These are phyloP conservation scores for Choristoneura fumiferana DNA, from an alignment of 1,140 invertebrate genomes.

Conservation along the genomic window DNA sequence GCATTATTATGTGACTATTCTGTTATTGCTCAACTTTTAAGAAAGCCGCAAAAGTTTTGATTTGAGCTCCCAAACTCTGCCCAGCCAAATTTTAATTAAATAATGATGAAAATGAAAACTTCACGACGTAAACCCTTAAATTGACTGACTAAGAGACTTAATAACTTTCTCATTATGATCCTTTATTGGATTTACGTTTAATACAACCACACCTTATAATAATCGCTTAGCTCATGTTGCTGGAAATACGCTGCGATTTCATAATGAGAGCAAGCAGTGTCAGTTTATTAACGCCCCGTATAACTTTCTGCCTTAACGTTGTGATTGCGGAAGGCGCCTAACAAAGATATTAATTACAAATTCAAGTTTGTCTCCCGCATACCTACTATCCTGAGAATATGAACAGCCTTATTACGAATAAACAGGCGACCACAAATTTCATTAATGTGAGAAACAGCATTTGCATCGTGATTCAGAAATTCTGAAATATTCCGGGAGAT, in stretches of 20 bases:
- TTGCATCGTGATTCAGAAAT: constrained; percentile 6
- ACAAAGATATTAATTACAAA: constrained; percentile 5
- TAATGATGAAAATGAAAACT: constrained; percentile 13
- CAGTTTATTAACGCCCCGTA: no score
- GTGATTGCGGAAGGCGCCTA: background rate
- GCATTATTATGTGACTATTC: no score
- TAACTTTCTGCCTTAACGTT: no score
- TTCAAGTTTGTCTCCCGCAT: background rate
- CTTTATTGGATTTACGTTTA: background rate
- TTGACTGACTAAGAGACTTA: background rate
- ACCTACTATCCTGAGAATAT: background rate
- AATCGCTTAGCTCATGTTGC: no score
- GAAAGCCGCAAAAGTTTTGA: background rate
- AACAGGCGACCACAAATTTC: constrained; percentile 12
- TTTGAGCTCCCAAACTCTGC: background rate
- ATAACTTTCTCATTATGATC: background rate
- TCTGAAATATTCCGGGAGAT: constrained; percentile 3
- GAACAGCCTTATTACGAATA: constrained; percentile 15
- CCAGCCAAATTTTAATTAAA: background rate
- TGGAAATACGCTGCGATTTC: no score
- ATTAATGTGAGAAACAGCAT: constrained; percentile 9
- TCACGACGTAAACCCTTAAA: background rate
- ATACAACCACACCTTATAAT: no score
- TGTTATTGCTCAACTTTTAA: no score
- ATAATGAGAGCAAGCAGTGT: no score